Base-by-base conservation (phyloP, 2,888 invertebrate genomes). In the Eurytoma californica region DNA sequence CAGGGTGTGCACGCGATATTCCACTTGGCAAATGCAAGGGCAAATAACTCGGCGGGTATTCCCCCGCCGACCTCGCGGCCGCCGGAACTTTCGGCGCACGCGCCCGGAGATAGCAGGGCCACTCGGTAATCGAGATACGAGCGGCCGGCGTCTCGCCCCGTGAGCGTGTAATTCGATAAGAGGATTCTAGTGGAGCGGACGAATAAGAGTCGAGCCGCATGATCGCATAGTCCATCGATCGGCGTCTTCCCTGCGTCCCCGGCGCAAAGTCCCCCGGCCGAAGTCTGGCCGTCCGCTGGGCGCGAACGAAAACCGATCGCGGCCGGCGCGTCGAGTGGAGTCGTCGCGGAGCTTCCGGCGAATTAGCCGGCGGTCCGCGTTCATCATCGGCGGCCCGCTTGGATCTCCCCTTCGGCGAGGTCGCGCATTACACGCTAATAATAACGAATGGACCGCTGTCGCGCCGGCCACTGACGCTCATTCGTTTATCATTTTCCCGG, bases 331-430 rank as follows among this genome's bases (percentile, higher is more conserved):
- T 83, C 72, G 79, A 80, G 74, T 69, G 83, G 83, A 84, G 86
- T 84, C 83, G 82, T 80, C 84, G 83, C 83, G 84, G 84, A 83
- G 85, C 83, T 86, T 86, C 85, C 84, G 83, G 83, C 85, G 85
- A 88, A 88, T 88, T 86, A 86, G 85, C 24, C 82, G 83, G 84
- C 85, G 87, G 87, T 88, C 87, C 82, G 85, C 86, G 86, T 39
- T 39, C 85, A 88, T 88, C 87, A 87, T 88, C 84, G 39, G 39
- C 39, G 39, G 39, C 39, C 39, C 39, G 39, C 7, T 3, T 7
- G 39, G 39, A 39, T 39, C 3, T 39, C 7, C 4, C 39, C 39
- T 39, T 39, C 39, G 39, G 7, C 39, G 39, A 4, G 39, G 39
- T 7, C 39, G 39, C 39, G 39, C 39, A 39, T 61, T 72, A 72